These are phyloP conservation scores for Decapterus maruadsi DNA, from an alignment of 2,797 vertebrate genomes.

Conservation along the genomic window DNA sequence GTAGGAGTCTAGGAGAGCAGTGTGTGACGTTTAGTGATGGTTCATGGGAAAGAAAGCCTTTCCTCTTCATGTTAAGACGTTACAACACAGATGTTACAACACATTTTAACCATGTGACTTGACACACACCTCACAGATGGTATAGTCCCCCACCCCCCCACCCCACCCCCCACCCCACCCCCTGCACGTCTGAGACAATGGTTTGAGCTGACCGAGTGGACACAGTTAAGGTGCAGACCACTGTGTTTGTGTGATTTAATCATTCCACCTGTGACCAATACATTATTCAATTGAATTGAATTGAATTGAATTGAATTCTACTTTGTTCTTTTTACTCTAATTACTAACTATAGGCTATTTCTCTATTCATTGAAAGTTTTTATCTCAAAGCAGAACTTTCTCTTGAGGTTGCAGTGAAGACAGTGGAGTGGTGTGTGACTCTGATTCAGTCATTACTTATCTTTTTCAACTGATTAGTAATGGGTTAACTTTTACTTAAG, in stretches of 20 bases:
- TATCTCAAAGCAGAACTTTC: background rate
- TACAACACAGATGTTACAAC: too few relatives aligned
- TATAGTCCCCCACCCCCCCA: background rate
- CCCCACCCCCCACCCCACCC: background rate
- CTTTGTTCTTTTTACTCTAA: background rate
- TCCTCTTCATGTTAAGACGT: too few relatives aligned
- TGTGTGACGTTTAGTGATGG: too few relatives aligned
- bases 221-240: slow-evolving; percentile 12
- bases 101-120: too few relatives aligned
- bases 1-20: too few relatives aligned
- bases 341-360: background rate
- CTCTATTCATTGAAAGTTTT: too few relatives aligned
- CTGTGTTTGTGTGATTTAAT: slow-evolving; percentile 19
- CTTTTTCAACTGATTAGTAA: background rate
- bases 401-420: background rate
- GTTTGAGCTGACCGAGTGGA: slow-evolving; percentile 9
- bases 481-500: background rate
- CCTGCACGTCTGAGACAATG: slow-evolving; percentile 16
- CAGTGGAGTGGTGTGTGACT: background rate
- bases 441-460: background rate
- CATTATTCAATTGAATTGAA: background rate
- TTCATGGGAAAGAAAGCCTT: too few relatives aligned
- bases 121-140: too few relatives aligned
- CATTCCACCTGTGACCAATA: background rate
- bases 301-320: background rate